A percentile compares a stretch with the other conserved stretches of the same genome.
Evolutionary conservation across 2,113 vertebrate species (phyloP).

Genomic region (Zonotrichia leucophrys): DNA sequence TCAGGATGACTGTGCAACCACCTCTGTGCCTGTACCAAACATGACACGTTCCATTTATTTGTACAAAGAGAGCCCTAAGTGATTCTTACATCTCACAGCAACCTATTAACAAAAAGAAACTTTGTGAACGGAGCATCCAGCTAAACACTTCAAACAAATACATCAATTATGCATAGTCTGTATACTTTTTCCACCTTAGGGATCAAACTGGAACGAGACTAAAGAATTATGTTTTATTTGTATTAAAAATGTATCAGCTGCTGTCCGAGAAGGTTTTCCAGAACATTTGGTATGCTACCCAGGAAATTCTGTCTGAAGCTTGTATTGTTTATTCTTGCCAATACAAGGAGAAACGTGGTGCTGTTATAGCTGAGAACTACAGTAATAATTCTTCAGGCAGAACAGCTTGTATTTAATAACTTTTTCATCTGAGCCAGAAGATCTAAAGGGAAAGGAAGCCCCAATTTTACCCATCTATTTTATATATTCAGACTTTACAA

Average conservation of each 20-base stretch:
- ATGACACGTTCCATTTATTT: conserved; percentile 5
- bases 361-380: conserved; percentile 18
- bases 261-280: conserved; percentile 51
- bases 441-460: conserved; percentile 35
- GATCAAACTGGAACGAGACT: conserved; percentile 28
- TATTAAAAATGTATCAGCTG: conserved; percentile 68
- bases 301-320: conserved; percentile 49
- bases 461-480: conserved; percentile 39
- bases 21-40: background rate
- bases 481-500: conserved; percentile 43
- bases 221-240: conserved; percentile 53
- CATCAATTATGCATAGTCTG: conserved; percentile 41
- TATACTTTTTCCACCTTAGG: conserved; percentile 40
- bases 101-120: conserved; percentile 25
- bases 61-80: background rate
- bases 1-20: background rate
- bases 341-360: conserved; percentile 32
- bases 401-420: conserved; percentile 57
- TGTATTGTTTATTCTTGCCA: conserved; percentile 52
- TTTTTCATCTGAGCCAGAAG: conserved; percentile 45
- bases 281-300: conserved; percentile 59
- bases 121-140: conserved; percentile 33
- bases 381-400: conserved; percentile 47
- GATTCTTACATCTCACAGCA: conserved; percentile 6
- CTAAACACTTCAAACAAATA: conserved; percentile 61